Evolutionary conservation across 2,888 invertebrate species (phyloP).

Genomic region (Uropetala carovei): DNA sequence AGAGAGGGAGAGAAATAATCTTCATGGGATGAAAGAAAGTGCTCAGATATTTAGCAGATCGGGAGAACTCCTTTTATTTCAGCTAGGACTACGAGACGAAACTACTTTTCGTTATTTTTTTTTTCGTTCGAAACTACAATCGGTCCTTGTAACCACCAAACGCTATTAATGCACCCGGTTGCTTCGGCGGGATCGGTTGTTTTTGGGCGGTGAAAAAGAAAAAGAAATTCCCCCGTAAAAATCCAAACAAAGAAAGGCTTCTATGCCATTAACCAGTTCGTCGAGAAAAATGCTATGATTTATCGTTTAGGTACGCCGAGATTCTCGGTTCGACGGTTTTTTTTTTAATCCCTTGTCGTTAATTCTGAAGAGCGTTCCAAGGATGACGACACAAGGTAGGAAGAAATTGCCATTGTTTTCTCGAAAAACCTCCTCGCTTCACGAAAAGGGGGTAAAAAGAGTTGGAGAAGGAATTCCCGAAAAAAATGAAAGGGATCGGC

Average conservation of each 20-base stretch:
- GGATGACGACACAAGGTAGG: not conserved
- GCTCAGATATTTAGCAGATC: not conserved
- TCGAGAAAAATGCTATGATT: constrained; percentile 22
- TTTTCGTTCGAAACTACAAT: too few relatives aligned
- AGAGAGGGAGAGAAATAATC: not conserved
- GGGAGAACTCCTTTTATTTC: not conserved
- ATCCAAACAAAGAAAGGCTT: not conserved
- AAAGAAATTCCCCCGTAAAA: too few relatives aligned
- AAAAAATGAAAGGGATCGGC: too few relatives aligned
- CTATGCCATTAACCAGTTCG: not conserved
- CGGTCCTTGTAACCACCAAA: too few relatives aligned
- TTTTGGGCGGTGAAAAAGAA: not conserved
- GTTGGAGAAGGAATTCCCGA: not conserved
- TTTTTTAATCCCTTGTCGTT: not conserved
- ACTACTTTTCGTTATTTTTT: too few relatives aligned
- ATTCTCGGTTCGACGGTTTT: not conserved
- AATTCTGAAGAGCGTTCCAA: not conserved
- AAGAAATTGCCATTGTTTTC: constrained; percentile 24
- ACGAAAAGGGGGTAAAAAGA: not conserved
- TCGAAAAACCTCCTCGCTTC: not conserved
- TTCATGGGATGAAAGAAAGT: not conserved
- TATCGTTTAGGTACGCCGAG: not conserved
- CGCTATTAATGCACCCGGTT: not conserved
- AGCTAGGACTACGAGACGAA: not conserved
- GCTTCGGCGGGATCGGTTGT: not conserved